Base-by-base conservation (phyloP, 2,888 invertebrate species). In the Alsophila aescularia region DNA sequence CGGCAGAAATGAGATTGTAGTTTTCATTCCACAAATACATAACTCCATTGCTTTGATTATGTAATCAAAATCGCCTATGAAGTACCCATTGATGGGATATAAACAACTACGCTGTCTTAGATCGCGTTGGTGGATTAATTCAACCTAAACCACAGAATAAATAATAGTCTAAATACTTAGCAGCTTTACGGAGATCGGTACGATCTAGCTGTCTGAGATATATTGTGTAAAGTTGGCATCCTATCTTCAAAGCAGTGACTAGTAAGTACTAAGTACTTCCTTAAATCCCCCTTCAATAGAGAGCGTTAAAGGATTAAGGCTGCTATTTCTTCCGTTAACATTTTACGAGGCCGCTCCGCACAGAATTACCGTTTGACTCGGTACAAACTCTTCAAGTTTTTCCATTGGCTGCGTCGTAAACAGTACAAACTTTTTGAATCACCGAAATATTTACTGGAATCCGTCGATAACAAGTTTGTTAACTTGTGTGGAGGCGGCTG, bases 281-380 rank as follows among this genome's bases (percentile, higher is more conserved):
- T 58, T 60, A 65, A n/a, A 72, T 69, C 73, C 62, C 72, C 72
- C 70, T 65, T 67, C 69, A 69, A 69, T 69, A 67, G 72, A 74
- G 65, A 24, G 7, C 7, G 1, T 70, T 74, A 70, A 77, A 66
- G 70, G 71, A 62, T 77, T 73, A 75, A 68, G 47, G 64, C 65
- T 70, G 69, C 74, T 62, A 69, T 67, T 69, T 69, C 66, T 62
- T 65, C 69, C 63, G 74, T 79, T 77, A 80, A 80, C 62, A 71
- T 77, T 82, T 82, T 77, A 82, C 71, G 77, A 77, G 57, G 50
- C 58, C 62, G 68, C 66, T 70, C 70, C 62, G 72, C 65, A 70
- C 62, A 61, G 67, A 72, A 73, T 71, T 61, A 70, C 65, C 65
- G 62, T 67, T 73, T 64, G 62, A 59, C 67, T 68, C 61, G 63